These are phyloP conservation scores for Porites lobata DNA, from an alignment of 92 coral and sea anemone genomes.

Conservation along the genomic window DNA sequence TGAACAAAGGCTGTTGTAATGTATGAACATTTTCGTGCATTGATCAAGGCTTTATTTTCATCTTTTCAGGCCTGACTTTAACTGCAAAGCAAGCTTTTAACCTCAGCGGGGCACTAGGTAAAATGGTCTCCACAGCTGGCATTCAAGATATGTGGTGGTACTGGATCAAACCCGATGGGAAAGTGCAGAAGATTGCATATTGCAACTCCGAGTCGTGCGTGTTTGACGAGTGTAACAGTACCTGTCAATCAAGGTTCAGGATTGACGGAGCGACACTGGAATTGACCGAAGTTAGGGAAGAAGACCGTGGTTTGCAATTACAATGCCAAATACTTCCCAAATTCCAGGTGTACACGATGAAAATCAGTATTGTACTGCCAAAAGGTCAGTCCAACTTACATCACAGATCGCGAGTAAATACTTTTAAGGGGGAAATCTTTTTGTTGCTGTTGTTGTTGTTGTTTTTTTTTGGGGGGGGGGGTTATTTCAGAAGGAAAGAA, in stretches of 20 bases:
- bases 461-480: too few relatives aligned
- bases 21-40: too few relatives aligned
- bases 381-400: constrained; percentile 8
- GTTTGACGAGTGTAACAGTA: background rate
- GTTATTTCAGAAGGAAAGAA: too few relatives aligned
- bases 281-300: background rate
- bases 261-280: constrained; percentile 12
- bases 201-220: background rate
- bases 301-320: constrained; percentile 24
- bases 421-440: too few relatives aligned
- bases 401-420: too few relatives aligned
- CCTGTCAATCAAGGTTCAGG: constrained; percentile 9
- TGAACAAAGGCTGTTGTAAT: too few relatives aligned
- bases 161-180: background rate
- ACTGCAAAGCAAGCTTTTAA: background rate
- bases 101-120: background rate
- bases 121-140: background rate
- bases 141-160: constrained; percentile 19
- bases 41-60: background rate
- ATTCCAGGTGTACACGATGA: background rate
- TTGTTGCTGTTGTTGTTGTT: too few relatives aligned
- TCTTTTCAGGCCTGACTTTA: background rate
- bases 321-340: background rate
- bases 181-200: background rate
- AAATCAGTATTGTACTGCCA: background rate